Base-by-base conservation (phyloP, 2,113 vertebrate genomes). In the Xenus cinereus region DNA sequence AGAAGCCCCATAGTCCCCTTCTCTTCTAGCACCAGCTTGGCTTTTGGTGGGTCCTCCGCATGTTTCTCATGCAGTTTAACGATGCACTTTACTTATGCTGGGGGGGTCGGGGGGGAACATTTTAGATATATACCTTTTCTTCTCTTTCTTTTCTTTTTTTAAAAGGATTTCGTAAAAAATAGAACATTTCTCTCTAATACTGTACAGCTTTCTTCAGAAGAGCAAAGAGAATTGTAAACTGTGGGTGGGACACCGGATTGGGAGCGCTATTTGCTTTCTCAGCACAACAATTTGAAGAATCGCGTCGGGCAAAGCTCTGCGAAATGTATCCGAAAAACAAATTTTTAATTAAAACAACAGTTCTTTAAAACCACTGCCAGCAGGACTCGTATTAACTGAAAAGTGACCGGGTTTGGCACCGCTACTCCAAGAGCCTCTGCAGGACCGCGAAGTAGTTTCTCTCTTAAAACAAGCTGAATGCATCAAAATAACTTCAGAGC, bases 111-210 rank as follows among this genome's bases (percentile, higher is more conserved):
- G 97, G 90, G 90, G 89, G 37, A 92, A 96, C 54, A 30, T 39
- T 97, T 97, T 95, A 92, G 97, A 97, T 95, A 96, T 97, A 96
- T 94, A 94, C 51, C 54, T 82, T 89, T 78, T 69, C 27, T 30
- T 67, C 45, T 80, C 83, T 81, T 57, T 28, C 16, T 69, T 67
- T 63, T 48, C 5, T 46, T 21, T 45, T 45, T 45, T 45, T 27
- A 33, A 87, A 97, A 92, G 92, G 95, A 94, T 96, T 94, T 95
- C 0, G 72, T 94, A 96, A 95, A 95, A 96, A 95, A 97, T 95
- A 94, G 93, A 96, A 93, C 32, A 90, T 96, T 97, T 96, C 84
- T 97, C 92, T 97, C 93, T 96, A 97, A 97, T 96, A 97, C 97
- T 96, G 78, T 95, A 97, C 93, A 96, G 80, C 74, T 91, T 97